Evolutionary conservation across 2,888 invertebrate genomes (phyloP).

Genomic region (Macroteleia sp.): DNA sequence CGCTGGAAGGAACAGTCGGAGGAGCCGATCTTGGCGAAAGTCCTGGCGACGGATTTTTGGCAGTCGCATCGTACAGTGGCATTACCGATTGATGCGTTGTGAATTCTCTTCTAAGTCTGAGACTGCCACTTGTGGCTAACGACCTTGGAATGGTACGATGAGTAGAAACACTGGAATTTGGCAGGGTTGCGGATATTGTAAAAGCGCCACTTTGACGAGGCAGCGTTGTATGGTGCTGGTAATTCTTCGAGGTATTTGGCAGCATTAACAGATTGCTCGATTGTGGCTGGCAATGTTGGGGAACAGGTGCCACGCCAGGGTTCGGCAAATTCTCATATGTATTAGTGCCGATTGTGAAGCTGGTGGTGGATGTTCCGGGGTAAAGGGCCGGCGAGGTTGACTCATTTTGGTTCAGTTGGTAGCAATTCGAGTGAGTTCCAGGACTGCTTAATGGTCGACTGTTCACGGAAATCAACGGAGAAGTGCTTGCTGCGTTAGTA

Average conservation of each 20-base stretch:
- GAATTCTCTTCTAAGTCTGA: slow-evolving; percentile 77
- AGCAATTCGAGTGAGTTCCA: slow-evolving; percentile 76
- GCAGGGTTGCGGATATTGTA: slow-evolving; percentile 81
- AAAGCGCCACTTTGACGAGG: slow-evolving; percentile 81
- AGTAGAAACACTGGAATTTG: slow-evolving; percentile 81
- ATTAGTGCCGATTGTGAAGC: slow-evolving; percentile 76
- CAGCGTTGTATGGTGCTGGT: slow-evolving; percentile 85
- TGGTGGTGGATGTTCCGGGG: slow-evolving; percentile 75
- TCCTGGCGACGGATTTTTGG: slow-evolving; percentile 71
- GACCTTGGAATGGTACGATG: slow-evolving; percentile 86
- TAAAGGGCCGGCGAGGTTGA: slow-evolving; percentile 70
- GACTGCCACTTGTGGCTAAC: slow-evolving; percentile 78
- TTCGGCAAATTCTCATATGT: slow-evolving; percentile 80
- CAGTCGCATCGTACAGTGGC: slow-evolving; percentile 74
- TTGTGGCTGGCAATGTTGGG: slow-evolving; percentile 39
- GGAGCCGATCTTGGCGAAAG: slow-evolving; percentile 72
- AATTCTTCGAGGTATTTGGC: slow-evolving; percentile 83
- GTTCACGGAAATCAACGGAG: slow-evolving; percentile 73
- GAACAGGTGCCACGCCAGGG: slow-evolving; percentile 62
- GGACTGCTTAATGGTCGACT: slow-evolving; percentile 77
- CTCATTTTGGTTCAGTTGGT: slow-evolving; percentile 75
- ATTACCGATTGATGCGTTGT: slow-evolving; percentile 74
- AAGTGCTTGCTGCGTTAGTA: slow-evolving; percentile 69
- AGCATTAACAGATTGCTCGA: slow-evolving; percentile 76
- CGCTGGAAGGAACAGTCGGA: slow-evolving; percentile 67